Conservation (phyloP, 2,888 invertebrate species). For the Drosophila subsilvestris region DNA sequence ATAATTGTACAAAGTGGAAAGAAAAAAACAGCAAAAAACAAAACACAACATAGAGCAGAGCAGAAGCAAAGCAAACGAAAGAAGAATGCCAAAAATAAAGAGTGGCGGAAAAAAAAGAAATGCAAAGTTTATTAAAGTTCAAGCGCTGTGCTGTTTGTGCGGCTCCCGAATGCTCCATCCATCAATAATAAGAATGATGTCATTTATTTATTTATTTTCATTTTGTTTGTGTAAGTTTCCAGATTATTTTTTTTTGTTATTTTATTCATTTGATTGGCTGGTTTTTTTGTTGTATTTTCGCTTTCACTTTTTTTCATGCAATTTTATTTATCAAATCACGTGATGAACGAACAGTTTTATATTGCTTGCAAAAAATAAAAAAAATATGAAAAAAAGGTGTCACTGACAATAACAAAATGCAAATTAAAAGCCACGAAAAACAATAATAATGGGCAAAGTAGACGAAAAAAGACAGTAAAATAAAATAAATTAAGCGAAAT, state of each 20-base stretch:
- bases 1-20: neutral
- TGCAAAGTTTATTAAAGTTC: constrained; percentile 78
- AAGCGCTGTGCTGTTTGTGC: constrained; percentile 26
- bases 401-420: constrained; percentile 3
- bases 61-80: constrained; percentile 9
- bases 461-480: neutral
- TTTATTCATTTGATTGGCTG: constrained; percentile 18
- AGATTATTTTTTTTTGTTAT: constrained; percentile 27
- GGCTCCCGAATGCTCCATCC: constrained; percentile 14
- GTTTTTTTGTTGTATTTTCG: constrained; percentile 7
- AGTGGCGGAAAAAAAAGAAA: constrained; percentile 39
- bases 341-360: constrained; percentile 10
- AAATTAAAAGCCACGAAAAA: constrained; percentile 7
- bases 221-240: constrained; percentile 26
- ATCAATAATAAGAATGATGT: constrained; percentile 63
- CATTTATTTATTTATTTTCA: constrained; percentile 48
- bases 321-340: constrained; percentile 20
- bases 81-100: neutral
- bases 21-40: constrained; percentile 16
- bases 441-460: too few species aligned
- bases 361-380: neutral
- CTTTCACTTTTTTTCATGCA: constrained; percentile 3
- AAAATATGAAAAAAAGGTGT: constrained; percentile 4
- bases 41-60: neutral
- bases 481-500: neutral